A percentile compares a stretch with the other conserved stretches of the same genome.
phyloP scores from a whole-genome alignment of 2,888 invertebrate species.

The Patella caerulea region DNA sequence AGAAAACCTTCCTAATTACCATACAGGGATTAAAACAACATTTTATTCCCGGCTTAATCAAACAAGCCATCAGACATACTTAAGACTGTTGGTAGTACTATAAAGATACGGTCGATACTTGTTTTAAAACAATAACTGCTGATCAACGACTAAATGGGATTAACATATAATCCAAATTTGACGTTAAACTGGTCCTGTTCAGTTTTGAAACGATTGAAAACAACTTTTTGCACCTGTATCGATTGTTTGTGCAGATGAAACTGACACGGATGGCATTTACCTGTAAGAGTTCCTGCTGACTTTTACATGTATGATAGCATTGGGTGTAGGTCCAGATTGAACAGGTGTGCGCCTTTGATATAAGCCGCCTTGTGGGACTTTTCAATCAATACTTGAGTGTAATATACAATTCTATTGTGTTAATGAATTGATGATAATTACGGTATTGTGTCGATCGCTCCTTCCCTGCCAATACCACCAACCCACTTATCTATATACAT shows the following conservation, averaged over 20 bases:
- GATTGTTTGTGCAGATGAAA: constrained; percentile 2
- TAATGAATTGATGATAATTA: constrained; percentile 6
- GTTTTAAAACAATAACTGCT: background rate
- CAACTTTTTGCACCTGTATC: background rate
- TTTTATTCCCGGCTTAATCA: no score
- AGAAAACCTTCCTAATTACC: no score
- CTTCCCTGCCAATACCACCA: no score
- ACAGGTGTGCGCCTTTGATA: constrained; percentile 6
- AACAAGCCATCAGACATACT: no score
- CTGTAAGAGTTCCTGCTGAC: background rate
- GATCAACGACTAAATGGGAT: background rate
- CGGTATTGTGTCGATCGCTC: background rate
- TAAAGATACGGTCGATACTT: no score
- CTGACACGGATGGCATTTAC: background rate
- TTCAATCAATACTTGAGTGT: background rate
- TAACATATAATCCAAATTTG: constrained; percentile 1
- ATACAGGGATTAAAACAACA: no score
- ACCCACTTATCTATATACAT: no score
- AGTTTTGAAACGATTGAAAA: background rate
- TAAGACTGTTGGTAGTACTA: no score
- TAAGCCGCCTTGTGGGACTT: background rate
- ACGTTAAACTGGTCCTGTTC: background rate
- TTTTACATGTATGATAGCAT: background rate
- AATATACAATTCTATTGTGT: background rate
- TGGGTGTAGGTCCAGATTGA: background rate